Evolutionary conservation across 53 echinoderm and acorn worm genomes (phyloP), one percentile per base, ranked within the genome.

Genomic region (Henricia sp.): DNA sequence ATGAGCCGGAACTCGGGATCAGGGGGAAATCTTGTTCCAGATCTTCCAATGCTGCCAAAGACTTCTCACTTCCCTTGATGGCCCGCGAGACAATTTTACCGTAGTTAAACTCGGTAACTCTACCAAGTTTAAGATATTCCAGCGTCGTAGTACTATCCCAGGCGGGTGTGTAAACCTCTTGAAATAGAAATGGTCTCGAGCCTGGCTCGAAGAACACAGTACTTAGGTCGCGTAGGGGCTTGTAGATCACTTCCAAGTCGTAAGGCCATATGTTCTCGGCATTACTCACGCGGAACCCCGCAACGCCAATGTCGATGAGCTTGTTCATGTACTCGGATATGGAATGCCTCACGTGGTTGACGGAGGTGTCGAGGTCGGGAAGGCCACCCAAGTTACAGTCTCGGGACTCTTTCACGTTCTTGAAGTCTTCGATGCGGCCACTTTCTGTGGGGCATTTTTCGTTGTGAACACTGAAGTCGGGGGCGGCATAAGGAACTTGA

Each of bases 241-340:
- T 39, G 3, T 87, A 71, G 5, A 95, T 88, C 14, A 25, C 52
- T 33, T 70, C 38, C 36, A 95, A 52, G 54, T 95, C 91, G 0
- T 71, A 76, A 1, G 96, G 93, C 96, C 93, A 93, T 87, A 95
- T 95, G 67, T 93, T 90, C 68, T 95, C 91, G 24, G 74, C 86
- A 28, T 87, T 87, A 62, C 89, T 91, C 14, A 95, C 89, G 5
- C 91, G 77, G 70, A 95, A 93, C 4, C 96, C 95, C 35, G 95
- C 93, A 9, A 95, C 87, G 4, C 96, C 96, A 40, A 88, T 88
- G 23, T 37, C 50, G 20, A 89, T 86, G 77, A 93, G 16, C 27
- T 66, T 37, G 66, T 95, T 95, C 87, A 93, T 32, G 71, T 87
- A 95, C 14, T 66, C 85, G n/a, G 39, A 83, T 5, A 95, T 69